Base-by-base conservation (phyloP, 2,888 invertebrate species). In the Amblyteles armatorius region DNA sequence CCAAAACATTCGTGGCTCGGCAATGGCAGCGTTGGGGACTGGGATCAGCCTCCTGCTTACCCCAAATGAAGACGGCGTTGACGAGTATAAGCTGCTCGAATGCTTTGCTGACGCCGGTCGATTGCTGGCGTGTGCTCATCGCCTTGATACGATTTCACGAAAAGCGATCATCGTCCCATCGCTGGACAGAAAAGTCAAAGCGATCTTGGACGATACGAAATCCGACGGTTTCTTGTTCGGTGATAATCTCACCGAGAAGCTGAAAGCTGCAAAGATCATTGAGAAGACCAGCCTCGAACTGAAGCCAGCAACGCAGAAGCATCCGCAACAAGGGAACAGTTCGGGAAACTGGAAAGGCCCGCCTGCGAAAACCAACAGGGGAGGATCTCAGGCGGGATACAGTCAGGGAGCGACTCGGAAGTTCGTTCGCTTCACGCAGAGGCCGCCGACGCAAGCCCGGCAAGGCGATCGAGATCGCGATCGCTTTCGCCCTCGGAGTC, bases 291-390 rank as follows among this genome's bases (percentile, higher is more conserved):
- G 82, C 13, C 74, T 79, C 65, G 83, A 85, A 57, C 55, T 85
- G 48, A 84, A 86, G 33, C 48, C 72, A 16, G 76, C 71, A 29
- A 48, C 50, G 22, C 44, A 60, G 52, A 82, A 74, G 26, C 68
- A 33, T 36, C 33, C 82, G 9, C 78, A 68, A 40, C 82, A 60
- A 9, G 60, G 36, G 5, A 69, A 55, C 9, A 74, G 55, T 65
- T 72, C 74, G 76, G 79, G 79, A 85, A 85, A 85, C 85, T 79
- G 73, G 74, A 82, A 74, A 69, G 74, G 74, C 84, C 81, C 80
- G 33, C 76, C 78, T 44, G 57, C 48, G 36, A 67, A 71, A 63
- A 36, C 48, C 40, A 71, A 72, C 65, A 63, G 71, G 19, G 69
- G 78, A 79, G 79, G 63, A 16, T 50, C 22, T 50, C 71, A 79